Evolutionary conservation across 2,113 vertebrate genomes (phyloP).

Genomic region (Phoenicopterus ruber): DNA sequence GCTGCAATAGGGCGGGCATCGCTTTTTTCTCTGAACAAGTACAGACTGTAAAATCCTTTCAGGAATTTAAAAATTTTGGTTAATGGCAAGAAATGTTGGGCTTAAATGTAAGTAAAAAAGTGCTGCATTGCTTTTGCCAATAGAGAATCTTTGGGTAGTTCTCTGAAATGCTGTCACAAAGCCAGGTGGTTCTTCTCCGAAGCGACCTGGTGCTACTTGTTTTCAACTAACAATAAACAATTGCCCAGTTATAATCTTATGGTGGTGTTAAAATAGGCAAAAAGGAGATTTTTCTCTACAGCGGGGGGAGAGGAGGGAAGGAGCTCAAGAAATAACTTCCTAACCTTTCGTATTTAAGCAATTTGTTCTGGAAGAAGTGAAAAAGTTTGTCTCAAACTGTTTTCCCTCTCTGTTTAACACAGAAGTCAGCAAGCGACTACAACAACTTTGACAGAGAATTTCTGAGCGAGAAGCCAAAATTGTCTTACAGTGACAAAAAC

Average conservation of each 20-base stretch:
- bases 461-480: conserved; percentile 90
- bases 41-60: not conserved
- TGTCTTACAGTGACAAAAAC: conserved; percentile 93
- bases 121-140: not conserved
- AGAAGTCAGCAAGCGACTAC: conserved; percentile 91
- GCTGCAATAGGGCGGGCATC: not conserved
- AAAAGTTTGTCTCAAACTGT: not conserved
- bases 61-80: not conserved
- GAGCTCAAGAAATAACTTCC: not conserved
- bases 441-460: conserved; percentile 98
- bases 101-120: not conserved
- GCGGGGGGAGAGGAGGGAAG: not conserved
- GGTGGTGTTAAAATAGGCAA: not conserved
- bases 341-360: not conserved
- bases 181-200: not conserved
- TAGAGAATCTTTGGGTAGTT: not conserved
- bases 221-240: not conserved
- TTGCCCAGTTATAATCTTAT: accelerated
- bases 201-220: not conserved
- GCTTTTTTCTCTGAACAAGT: not conserved
- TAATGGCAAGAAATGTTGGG: not conserved
- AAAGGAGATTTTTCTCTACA: not conserved
- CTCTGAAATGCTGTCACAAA: not conserved
- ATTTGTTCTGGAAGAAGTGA: not conserved
- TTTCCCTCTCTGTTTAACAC: conserved; percentile 12